A percentile compares a stretch with the other conserved stretches of the same genome.
Conservation (phyloP, 2,797 vertebrate species). For the Trachurus trachurus region DNA sequence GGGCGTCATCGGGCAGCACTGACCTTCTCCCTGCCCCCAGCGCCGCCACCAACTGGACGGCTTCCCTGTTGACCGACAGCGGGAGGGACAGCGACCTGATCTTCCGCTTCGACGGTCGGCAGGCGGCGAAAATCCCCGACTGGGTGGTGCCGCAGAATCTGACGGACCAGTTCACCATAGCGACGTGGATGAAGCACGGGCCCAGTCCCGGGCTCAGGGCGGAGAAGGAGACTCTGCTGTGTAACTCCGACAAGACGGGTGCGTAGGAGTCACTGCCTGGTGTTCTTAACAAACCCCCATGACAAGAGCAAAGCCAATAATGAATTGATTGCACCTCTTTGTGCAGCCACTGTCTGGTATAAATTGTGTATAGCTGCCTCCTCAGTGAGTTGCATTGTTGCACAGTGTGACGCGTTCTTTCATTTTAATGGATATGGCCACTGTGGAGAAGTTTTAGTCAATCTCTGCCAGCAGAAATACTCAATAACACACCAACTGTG, state of each 20-base stretch:
- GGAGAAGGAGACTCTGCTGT: slow-evolving; percentile 97
- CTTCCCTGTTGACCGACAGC: slow-evolving; percentile 91
- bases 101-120: slow-evolving; percentile 95
- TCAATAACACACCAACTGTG: not conserved
- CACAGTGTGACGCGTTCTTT: too few species aligned
- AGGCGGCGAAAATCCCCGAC: slow-evolving; percentile 96
- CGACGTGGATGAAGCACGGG: slow-evolving; percentile 98
- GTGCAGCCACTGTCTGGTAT: not conserved
- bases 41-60: slow-evolving; percentile 92
- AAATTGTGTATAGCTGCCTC: not conserved
- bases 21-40: slow-evolving; percentile 94
- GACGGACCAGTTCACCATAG: slow-evolving; percentile 96
- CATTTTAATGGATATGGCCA: too few species aligned
- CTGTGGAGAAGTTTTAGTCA: too few species aligned
- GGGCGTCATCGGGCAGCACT: slow-evolving; percentile 95
- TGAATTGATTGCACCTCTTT: not conserved
- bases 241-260: slow-evolving; percentile 99
- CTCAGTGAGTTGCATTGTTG: too few species aligned
- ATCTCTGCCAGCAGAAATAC: not conserved
- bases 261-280: slow-evolving; percentile 55
- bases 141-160: slow-evolving; percentile 95
- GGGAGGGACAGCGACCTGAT: slow-evolving; percentile 90
- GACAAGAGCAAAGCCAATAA: not conserved
- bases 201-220: slow-evolving; percentile 94
- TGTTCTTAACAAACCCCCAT: not conserved